phyloP scores from a whole-genome alignment of 64 coral and sea anemone genomes.

The Exaiptasia diaphana region DNA sequence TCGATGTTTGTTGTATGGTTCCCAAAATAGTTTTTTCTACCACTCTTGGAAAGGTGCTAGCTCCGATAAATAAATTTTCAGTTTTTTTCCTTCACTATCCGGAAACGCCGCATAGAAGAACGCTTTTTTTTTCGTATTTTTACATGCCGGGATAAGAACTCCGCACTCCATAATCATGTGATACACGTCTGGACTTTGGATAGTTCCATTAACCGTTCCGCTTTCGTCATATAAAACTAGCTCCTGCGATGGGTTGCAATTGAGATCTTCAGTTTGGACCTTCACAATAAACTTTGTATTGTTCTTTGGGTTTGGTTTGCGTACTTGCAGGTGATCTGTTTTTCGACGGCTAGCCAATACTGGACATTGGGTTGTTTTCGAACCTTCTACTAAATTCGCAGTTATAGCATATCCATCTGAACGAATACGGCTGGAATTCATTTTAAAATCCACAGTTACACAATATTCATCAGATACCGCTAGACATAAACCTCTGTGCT shows the following conservation, averaged over 20 bases:
- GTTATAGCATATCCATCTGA: background rate
- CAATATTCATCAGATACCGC: conserved; percentile 42
- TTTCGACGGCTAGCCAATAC: conserved; percentile 54
- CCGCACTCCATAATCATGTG: conserved; percentile 79
- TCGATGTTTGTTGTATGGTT: too few relatives aligned
- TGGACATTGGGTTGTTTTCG: too few relatives aligned
- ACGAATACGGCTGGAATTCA: background rate
- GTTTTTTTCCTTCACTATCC: conserved; percentile 24
- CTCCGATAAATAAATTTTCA: conserved; percentile 46
- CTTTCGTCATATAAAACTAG: conserved; percentile 59
- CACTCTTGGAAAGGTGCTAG: conserved; percentile 58
- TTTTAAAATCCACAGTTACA: conserved; percentile 9
- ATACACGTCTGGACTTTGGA: conserved; percentile 64
- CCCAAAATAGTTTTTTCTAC: background rate
- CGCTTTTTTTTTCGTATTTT: conserved; percentile 66
- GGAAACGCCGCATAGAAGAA: conserved; percentile 70
- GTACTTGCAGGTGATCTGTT: too few relatives aligned
- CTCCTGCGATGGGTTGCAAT: conserved; percentile 51
- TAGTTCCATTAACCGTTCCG: conserved; percentile 1
- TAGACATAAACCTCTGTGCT: conserved; percentile 37
- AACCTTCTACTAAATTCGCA: background rate
- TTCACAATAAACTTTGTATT: conserved; percentile 58
- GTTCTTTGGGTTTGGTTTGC: conserved; percentile 17
- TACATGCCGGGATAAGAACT: conserved; percentile 42
- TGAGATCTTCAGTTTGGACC: conserved; percentile 46